A percentile compares a stretch with the other conserved stretches of the same genome.
Evolutionary conservation across 2,888 invertebrate species (phyloP).

Genomic region (Acrobasis suavella): DNA sequence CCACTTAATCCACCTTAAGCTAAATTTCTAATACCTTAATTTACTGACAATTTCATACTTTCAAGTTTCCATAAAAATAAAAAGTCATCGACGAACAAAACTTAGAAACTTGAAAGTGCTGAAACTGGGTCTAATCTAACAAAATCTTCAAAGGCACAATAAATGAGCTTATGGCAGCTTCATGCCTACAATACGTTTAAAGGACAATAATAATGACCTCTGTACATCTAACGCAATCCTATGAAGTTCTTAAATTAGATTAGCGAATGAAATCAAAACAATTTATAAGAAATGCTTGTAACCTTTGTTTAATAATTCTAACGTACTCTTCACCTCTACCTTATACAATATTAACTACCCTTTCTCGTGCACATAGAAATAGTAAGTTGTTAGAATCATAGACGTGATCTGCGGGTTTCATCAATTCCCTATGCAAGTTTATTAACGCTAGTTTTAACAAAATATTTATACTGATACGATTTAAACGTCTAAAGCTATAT

Average conservation of each 20-base stretch:
- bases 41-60: conserved; percentile 40
- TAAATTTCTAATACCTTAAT: conserved; percentile 61
- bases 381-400: neutral
- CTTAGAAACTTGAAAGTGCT: conserved; percentile 37
- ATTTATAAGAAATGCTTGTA: conserved; percentile 65
- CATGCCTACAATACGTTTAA: conserved; percentile 59
- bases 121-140: conserved; percentile 41
- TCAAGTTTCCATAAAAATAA: conserved; percentile 31
- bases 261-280: conserved; percentile 38
- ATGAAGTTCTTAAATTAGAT: conserved; percentile 38
- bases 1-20: conserved; percentile 67
- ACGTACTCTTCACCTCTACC: conserved; percentile 15
- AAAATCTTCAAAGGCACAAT: conserved; percentile 66
- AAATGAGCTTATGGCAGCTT: conserved; percentile 70
- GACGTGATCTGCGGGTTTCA: conserved; percentile 16
- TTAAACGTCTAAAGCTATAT: neutral
- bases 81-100: conserved; percentile 25
- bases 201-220: conserved; percentile 49
- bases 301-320: conserved; percentile 45
- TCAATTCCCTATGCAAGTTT: neutral
- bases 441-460: neutral
- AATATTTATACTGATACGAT: neutral
- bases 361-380: conserved; percentile 4
- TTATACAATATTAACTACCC: conserved; percentile 22
- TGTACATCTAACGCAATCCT: conserved; percentile 48